phyloP scores from a whole-genome alignment of 1,140 invertebrate species.

The Hycleus cichorii region DNA sequence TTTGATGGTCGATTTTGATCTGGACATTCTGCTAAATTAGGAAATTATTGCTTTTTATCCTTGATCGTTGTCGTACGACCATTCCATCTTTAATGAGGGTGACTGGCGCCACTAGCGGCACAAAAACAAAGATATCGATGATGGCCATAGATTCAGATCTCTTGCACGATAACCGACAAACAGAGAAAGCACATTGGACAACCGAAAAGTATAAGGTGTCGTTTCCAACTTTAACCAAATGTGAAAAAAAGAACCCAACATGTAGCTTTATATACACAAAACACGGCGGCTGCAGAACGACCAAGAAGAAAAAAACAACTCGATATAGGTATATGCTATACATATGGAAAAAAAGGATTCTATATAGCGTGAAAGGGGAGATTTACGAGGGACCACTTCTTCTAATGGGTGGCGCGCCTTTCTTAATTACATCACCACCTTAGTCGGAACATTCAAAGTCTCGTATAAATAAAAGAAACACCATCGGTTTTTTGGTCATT shows the following conservation, averaged over 20 bases:
- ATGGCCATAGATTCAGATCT: conserved; percentile 33
- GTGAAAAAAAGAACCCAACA: conserved; percentile 9
- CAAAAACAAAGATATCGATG: conserved; percentile 31
- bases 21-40: not conserved
- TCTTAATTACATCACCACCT: conserved; percentile 39
- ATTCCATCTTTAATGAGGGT: conserved; percentile 20
- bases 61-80: no score
- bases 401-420: conserved; percentile 38
- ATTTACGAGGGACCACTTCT: conserved; percentile 35
- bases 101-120: conserved; percentile 29
- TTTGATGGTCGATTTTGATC: not conserved
- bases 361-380: conserved; percentile 28
- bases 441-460: conserved; percentile 36
- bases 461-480: conserved; percentile 36
- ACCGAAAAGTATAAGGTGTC: conserved; percentile 31
- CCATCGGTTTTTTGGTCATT: conserved; percentile 22
- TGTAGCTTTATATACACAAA: not conserved
- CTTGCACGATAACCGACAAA: conserved; percentile 30
- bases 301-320: not conserved
- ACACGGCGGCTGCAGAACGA: no score
- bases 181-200: conserved; percentile 32
- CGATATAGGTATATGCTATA: not conserved
- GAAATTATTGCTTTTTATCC: conserved; percentile 10
- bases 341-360: conserved; percentile 22
- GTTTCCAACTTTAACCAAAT: conserved; percentile 1